These are phyloP conservation scores for Apis florea DNA, from an alignment of 1,140 invertebrate species.

Conservation along the genomic window DNA sequence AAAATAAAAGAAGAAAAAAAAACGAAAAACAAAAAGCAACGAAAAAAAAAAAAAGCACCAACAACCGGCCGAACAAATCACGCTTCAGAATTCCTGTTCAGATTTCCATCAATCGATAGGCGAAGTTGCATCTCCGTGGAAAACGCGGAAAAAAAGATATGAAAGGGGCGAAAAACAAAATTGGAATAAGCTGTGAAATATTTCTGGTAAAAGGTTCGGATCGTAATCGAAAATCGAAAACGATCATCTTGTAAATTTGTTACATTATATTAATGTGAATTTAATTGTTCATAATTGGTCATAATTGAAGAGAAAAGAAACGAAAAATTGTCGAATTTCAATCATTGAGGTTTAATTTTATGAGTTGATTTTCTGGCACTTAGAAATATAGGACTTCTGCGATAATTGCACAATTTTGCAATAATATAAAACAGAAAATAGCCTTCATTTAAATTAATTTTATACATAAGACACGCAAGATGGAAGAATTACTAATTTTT, in stretches of 20 bases:
- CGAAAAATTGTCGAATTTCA: too few relatives aligned
- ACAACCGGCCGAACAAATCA: slow-evolving; percentile 5
- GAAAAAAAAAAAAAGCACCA: not conserved
- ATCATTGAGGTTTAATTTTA: too few relatives aligned
- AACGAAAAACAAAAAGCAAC: not conserved
- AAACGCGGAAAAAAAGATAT: not conserved
- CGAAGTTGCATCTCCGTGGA: not conserved
- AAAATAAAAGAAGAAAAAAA: not conserved
- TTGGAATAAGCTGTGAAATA: not conserved
- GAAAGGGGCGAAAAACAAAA: not conserved
- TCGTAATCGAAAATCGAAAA: not conserved
- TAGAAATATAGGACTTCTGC: too few relatives aligned
- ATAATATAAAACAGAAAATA: too few relatives aligned
- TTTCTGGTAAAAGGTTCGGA: not conserved
- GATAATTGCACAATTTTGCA: too few relatives aligned
- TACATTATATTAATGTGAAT: too few relatives aligned
- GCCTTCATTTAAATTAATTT: too few relatives aligned
- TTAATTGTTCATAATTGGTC: too few relatives aligned
- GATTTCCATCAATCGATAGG: not conserved
- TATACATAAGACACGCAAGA: too few relatives aligned
- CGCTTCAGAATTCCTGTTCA: not conserved
- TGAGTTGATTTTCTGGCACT: too few relatives aligned
- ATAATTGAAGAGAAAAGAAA: too few relatives aligned
- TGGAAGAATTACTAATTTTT: too few relatives aligned
- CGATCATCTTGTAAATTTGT: not conserved